Conservation (phyloP, 2,113 vertebrate species). For the Sclerurus mexicanus region DNA sequence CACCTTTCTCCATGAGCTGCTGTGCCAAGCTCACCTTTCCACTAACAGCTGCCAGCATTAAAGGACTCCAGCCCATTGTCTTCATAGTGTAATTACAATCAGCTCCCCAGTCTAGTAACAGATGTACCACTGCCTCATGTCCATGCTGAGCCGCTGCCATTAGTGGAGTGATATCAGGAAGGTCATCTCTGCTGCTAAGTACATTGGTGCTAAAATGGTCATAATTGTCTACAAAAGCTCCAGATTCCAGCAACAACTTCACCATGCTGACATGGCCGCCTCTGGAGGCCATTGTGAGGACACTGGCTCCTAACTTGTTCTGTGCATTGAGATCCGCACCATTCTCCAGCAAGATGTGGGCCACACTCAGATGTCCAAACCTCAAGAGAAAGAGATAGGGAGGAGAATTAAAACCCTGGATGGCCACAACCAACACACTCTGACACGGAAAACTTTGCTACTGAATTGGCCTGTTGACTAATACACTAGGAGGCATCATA, state of each 20-base stretch:
- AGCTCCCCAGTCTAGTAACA: conserved; percentile 91
- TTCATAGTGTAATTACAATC: conserved; percentile 83
- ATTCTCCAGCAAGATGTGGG: conserved; percentile 91
- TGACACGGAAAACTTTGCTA: not conserved
- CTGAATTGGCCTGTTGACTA: not conserved
- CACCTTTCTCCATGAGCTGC: conserved; percentile 90
- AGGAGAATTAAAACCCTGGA: not conserved
- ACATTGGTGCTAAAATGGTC: conserved; percentile 75
- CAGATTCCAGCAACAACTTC: conserved; percentile 88
- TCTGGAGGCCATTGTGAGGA: conserved; percentile 89
- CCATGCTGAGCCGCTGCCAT: conserved; percentile 91
- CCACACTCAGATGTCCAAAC: conserved; percentile 88
- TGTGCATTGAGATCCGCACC: conserved; percentile 91
- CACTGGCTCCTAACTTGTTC: conserved; percentile 91
- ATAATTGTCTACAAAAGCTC: conserved; percentile 85
- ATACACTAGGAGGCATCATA: not conserved
- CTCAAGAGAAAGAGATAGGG: conserved; percentile 56
- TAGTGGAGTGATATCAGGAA: conserved; percentile 86
- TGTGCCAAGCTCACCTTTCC: conserved; percentile 86
- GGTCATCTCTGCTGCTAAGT: conserved; percentile 75
- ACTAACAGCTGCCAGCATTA: conserved; percentile 88
- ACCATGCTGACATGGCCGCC: conserved; percentile 88
- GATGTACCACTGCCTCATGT: conserved; percentile 81
- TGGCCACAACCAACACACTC: not conserved
- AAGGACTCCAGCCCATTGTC: conserved; percentile 88